Evolutionary conservation across 2,113 vertebrate species (phyloP).

Genomic region (Anolis sagrei): DNA sequence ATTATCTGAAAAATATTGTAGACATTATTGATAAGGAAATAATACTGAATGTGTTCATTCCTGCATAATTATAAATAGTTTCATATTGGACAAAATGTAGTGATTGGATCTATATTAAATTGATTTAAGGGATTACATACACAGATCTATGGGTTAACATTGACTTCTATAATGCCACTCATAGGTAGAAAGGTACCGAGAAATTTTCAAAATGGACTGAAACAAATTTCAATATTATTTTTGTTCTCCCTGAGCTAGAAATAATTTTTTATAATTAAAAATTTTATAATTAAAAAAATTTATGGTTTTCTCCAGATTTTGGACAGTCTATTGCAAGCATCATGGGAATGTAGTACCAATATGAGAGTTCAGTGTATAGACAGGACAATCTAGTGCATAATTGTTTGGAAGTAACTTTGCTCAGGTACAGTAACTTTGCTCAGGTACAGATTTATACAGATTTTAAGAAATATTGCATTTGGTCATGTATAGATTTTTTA

Average conservation of each 20-base stretch:
- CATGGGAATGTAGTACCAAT: background rate
- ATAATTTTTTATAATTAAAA: background rate
- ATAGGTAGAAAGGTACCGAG: background rate
- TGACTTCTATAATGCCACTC: background rate
- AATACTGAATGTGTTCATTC: background rate
- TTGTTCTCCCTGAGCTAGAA: background rate
- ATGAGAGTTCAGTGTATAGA: too few relatives aligned
- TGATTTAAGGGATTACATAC: background rate
- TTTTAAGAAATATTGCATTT: too few relatives aligned
- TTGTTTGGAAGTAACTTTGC: background rate
- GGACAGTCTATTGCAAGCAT: background rate
- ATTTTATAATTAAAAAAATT: background rate
- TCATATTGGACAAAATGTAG: background rate
- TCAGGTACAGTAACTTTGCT: background rate
- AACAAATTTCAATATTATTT: background rate
- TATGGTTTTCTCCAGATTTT: background rate
- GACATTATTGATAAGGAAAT: background rate
- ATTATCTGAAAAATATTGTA: background rate
- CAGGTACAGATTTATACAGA: too few relatives aligned
- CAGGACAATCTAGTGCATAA: background rate
- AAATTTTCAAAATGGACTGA: background rate
- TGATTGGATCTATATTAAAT: background rate
- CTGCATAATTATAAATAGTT: background rate
- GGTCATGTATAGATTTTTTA: too few relatives aligned
- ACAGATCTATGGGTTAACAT: background rate